Conservation (phyloP, 2,888 invertebrate species). For the Periphyllus acericola region DNA sequence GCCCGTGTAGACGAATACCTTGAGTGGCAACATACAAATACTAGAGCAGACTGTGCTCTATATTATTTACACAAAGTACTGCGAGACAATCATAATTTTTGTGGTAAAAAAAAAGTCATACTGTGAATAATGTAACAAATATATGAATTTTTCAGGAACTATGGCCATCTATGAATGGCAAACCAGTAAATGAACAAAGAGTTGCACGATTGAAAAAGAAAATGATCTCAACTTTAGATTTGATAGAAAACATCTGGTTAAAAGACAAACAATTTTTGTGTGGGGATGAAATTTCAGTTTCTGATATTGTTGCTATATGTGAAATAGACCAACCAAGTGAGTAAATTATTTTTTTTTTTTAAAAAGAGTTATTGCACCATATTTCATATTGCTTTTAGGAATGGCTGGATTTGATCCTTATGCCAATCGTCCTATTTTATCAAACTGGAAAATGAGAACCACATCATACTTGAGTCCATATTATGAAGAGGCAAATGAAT, state of each 20-base stretch:
- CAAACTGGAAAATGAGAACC: constrained; percentile 67
- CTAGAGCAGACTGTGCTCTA: constrained; percentile 68
- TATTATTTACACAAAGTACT: constrained; percentile 68
- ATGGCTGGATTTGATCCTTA: constrained; percentile 67
- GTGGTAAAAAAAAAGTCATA: neutral
- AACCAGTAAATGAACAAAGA: constrained; percentile 65
- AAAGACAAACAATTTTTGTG: constrained; percentile 66
- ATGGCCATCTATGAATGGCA: constrained; percentile 64
- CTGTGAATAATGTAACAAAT: neutral
- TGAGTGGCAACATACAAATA: constrained; percentile 71
- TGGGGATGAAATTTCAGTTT: constrained; percentile 67
- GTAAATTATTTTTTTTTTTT: neutral
- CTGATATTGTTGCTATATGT: constrained; percentile 68
- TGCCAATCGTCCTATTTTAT: constrained; percentile 66
- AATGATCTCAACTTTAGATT: constrained; percentile 66
- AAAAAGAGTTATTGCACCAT: neutral
- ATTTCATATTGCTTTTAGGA: constrained; percentile 64
- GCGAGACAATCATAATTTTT: constrained; percentile 15
- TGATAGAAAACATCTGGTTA: constrained; percentile 66
- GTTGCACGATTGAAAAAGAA: constrained; percentile 64
- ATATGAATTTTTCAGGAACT: constrained; percentile 20
- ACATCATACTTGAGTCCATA: constrained; percentile 66
- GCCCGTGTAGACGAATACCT: constrained; percentile 70
- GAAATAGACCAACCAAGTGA: constrained; percentile 69
- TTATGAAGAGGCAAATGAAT: constrained; percentile 66